phyloP scores from a whole-genome alignment of 2,113 vertebrate genomes.

The Carollia perspicillata region DNA sequence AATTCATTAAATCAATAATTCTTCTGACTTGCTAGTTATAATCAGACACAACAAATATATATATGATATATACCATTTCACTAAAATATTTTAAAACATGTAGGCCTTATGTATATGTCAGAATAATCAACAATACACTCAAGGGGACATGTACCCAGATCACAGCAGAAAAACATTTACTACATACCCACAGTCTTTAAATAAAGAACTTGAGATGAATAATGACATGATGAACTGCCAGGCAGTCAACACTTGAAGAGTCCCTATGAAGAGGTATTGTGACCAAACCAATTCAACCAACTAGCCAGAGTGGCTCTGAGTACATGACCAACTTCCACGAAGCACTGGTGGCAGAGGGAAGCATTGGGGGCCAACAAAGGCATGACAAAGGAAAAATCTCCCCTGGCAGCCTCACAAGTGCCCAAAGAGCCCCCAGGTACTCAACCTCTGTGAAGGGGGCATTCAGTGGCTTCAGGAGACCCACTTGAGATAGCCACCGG shows the following conservation, averaged over 20 bases:
- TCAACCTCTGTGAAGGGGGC: not conserved
- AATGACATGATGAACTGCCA: not conserved
- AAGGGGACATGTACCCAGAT: not conserved
- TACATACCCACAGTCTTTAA: not conserved
- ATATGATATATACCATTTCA: not conserved
- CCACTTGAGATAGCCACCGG: not conserved
- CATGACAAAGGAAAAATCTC: not conserved
- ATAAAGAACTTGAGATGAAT: not conserved
- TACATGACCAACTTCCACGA: not conserved
- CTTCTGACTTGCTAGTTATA: not conserved
- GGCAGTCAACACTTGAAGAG: not conserved
- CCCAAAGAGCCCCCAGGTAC: not conserved
- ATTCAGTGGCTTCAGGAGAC: not conserved
- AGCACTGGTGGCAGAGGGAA: not conserved
- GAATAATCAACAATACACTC: not conserved
- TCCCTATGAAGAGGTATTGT: not conserved
- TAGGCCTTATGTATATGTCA: not conserved
- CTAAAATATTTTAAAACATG: not conserved
- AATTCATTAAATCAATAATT: not conserved
- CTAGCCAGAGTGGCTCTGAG: not conserved
- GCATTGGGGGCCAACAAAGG: not conserved
- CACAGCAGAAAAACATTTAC: not conserved
- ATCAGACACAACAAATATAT: not conserved
- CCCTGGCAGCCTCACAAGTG: not conserved
- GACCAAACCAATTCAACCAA: not conserved